phyloP scores from a whole-genome alignment of 2,888 invertebrate genomes.

The Cephalotes varians region DNA sequence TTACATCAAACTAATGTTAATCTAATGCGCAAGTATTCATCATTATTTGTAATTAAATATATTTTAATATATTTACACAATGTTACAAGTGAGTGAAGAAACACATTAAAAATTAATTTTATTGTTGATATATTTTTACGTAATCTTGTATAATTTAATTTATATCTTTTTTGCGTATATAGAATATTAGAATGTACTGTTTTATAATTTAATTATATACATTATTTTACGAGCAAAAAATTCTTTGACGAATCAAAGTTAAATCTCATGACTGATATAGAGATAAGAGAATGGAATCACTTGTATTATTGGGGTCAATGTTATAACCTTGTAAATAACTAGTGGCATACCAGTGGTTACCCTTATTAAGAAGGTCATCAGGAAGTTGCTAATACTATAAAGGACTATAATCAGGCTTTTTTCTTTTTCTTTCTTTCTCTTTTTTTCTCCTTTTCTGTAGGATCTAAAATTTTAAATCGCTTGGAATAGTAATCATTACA shows the following conservation, averaged over 20 bases:
- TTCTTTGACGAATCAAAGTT: not conserved
- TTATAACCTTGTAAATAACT: constrained; percentile 76
- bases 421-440: too few species aligned
- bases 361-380: constrained; percentile 76
- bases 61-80: not conserved
- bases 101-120: not conserved
- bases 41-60: not conserved
- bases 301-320: constrained; percentile 81
- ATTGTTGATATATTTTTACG: not conserved
- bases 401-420: constrained; percentile 22
- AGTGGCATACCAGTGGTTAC: constrained; percentile 75
- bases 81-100: not conserved
- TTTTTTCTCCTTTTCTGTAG: too few species aligned
- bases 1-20: not conserved
- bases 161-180: not conserved
- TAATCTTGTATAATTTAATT: not conserved
- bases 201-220: not conserved
- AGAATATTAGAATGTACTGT: not conserved
- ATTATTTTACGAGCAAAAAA: not conserved
- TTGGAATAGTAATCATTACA: not conserved
- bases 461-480: not conserved
- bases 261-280: constrained; percentile 38
- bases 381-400: constrained; percentile 55
- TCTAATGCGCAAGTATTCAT: not conserved
- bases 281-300: constrained; percentile 66